phyloP scores from a whole-genome alignment of 2,888 invertebrate genomes.

The Acholoe squamosa region DNA sequence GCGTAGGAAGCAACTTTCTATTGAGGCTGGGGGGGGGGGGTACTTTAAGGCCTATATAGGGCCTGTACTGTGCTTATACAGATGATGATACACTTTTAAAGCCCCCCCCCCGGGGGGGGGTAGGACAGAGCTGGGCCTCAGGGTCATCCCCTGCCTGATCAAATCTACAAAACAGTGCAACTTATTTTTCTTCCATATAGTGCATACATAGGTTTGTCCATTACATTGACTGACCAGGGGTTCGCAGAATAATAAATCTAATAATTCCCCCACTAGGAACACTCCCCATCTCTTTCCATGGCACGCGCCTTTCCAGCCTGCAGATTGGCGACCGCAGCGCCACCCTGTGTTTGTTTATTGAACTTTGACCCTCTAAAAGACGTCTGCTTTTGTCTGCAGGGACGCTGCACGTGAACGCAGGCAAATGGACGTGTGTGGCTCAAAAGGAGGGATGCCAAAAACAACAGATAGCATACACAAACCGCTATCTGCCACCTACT shows the following conservation, averaged over 20 bases:
- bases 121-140: too few relatives aligned
- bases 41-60: too few relatives aligned
- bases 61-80: too few relatives aligned
- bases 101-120: too few relatives aligned
- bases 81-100: too few relatives aligned
- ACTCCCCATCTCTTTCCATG: not conserved
- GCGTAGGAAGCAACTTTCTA: too few relatives aligned
- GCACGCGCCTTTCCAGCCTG: not conserved
- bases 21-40: too few relatives aligned
- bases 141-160: too few relatives aligned
- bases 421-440: constrained; percentile 12
- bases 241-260: not conserved
- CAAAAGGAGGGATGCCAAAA: not conserved
- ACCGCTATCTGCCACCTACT: not conserved
- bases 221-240: not conserved
- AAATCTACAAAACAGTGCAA: too few relatives aligned
- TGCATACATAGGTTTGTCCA: not conserved
- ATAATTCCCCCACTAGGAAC: not conserved
- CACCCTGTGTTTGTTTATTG: constrained; percentile 38
- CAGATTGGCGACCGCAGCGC: not conserved
- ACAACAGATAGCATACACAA: constrained; percentile 32
- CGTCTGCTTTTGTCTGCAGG: not conserved
- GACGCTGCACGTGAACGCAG: not conserved
- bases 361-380: constrained; percentile 35
- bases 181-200: too few relatives aligned